Evolutionary conservation across 2,797 vertebrate species (phyloP).

Genomic region (Falco cherrug): DNA sequence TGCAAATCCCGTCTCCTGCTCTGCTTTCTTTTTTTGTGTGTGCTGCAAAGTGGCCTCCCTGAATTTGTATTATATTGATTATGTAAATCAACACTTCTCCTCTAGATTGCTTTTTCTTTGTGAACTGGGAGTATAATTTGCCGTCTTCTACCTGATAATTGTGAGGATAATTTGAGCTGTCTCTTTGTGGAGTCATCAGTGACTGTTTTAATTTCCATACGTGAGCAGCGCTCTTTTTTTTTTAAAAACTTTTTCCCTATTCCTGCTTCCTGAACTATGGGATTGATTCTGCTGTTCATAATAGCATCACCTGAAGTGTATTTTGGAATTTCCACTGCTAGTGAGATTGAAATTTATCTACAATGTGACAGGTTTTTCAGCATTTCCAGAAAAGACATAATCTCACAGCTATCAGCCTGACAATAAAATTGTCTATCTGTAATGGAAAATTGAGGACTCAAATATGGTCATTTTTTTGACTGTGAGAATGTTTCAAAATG

Average conservation of each 20-base stretch:
- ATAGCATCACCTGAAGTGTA: constrained; percentile 52
- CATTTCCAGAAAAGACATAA: constrained; percentile 53
- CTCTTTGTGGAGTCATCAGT: constrained; percentile 73
- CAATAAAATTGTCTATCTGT: constrained; percentile 60
- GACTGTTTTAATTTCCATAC: constrained; percentile 76
- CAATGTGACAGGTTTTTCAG: constrained; percentile 59
- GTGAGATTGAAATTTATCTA: constrained; percentile 54
- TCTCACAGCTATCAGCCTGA: constrained; percentile 20
- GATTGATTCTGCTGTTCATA: constrained; percentile 67
- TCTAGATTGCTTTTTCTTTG: constrained; percentile 79
- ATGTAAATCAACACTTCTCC: constrained; percentile 75
- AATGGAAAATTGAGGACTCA: constrained; percentile 51
- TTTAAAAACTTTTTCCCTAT: constrained; percentile 32
- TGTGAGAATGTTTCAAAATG: constrained; percentile 26
- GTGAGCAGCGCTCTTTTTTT: constrained; percentile 30
- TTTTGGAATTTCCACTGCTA: constrained; percentile 35
- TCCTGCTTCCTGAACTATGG: constrained; percentile 49
- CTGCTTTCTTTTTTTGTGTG: constrained; percentile 54
- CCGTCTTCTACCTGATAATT: constrained; percentile 69
- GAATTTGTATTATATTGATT: constrained; percentile 72
- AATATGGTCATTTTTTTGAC: constrained; percentile 39
- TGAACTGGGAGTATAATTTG: constrained; percentile 72
- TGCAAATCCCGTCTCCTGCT: constrained; percentile 57
- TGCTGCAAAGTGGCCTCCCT: constrained; percentile 61
- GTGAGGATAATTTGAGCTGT: constrained; percentile 75